These are phyloP conservation scores for Leucophora obtusa DNA, from an alignment of 2,888 invertebrate species.

Conservation along the genomic window DNA sequence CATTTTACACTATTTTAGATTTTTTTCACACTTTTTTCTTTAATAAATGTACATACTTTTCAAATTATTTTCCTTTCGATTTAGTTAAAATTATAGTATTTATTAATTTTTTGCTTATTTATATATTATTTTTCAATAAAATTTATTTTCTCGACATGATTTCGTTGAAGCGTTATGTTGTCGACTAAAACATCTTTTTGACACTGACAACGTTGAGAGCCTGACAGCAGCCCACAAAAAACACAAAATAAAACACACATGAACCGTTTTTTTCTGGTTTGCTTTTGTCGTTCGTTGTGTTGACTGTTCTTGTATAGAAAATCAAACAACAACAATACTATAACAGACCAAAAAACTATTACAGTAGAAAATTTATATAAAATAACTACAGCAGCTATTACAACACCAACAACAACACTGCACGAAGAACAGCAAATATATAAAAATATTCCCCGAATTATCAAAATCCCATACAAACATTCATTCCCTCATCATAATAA, in stretches of 20 bases:
- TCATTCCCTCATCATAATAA: constrained; percentile 8
- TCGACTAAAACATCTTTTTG: constrained; percentile 79
- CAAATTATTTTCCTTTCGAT: background rate
- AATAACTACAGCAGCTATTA: constrained; percentile 53
- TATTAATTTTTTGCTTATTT: constrained; percentile 6
- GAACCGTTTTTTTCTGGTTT: constrained; percentile 35
- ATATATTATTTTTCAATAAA: constrained; percentile 36
- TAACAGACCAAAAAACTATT: constrained; percentile 42
- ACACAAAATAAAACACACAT: constrained; percentile 46
- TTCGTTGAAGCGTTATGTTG: constrained; percentile 77
- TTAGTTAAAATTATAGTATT: background rate
- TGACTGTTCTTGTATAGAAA: constrained; percentile 34
- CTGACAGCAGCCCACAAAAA: constrained; percentile 70
- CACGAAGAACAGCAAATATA: constrained; percentile 13
- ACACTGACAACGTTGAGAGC: constrained; percentile 78
- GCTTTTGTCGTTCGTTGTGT: constrained; percentile 31
- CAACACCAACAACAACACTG: constrained; percentile 24
- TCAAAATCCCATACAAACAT: constrained; percentile 25
- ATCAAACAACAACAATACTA: constrained; percentile 29
- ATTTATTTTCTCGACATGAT: constrained; percentile 74
- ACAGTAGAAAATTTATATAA: constrained; percentile 46
- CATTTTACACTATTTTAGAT: background rate
- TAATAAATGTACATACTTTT: background rate
- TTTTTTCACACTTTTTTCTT: background rate
- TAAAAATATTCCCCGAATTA: constrained; percentile 22